Conservation (phyloP, 1,140 invertebrate species). For the Melanaphis sacchari region DNA sequence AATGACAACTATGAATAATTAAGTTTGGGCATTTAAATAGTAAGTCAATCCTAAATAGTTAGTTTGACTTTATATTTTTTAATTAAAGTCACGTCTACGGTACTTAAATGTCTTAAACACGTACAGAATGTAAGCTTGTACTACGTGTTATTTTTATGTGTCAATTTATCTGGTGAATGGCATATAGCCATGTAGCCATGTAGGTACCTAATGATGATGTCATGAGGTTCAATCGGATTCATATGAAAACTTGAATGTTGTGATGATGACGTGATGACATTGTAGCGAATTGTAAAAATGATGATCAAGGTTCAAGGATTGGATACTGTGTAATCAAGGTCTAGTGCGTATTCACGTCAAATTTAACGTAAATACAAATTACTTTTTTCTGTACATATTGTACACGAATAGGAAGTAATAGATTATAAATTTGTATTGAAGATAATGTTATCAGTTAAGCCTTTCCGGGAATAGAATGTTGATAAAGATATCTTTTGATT, state of each 20-base stretch:
- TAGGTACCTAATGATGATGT: constrained; percentile 16
- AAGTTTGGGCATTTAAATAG: not conserved
- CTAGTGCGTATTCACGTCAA: not conserved
- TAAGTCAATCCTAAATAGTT: not conserved
- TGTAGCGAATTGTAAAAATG: not conserved
- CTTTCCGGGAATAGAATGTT: not conserved
- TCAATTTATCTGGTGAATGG: constrained; percentile 39
- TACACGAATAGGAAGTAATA: constrained; percentile 45
- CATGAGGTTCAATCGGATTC: not conserved
- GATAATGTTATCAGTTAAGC: constrained; percentile 1
- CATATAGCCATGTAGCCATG: not conserved
- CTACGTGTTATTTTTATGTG: constrained; percentile 11
- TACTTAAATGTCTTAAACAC: not conserved
- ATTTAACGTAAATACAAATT: not conserved
- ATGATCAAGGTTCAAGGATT: constrained; percentile 51
- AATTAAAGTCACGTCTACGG: constrained; percentile 32
- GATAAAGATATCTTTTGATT: not conserved
- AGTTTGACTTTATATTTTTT: not conserved
- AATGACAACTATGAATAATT: not conserved
- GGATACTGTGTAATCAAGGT: constrained; percentile 24
- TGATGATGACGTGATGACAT: constrained; percentile 46
- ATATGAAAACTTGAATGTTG: not conserved
- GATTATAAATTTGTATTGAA: not conserved
- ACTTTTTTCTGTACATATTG: not conserved
- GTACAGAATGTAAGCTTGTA: not conserved